These are phyloP conservation scores for Drosophila repletoides DNA, from an alignment of 1,140 invertebrate genomes.

Conservation along the genomic window DNA sequence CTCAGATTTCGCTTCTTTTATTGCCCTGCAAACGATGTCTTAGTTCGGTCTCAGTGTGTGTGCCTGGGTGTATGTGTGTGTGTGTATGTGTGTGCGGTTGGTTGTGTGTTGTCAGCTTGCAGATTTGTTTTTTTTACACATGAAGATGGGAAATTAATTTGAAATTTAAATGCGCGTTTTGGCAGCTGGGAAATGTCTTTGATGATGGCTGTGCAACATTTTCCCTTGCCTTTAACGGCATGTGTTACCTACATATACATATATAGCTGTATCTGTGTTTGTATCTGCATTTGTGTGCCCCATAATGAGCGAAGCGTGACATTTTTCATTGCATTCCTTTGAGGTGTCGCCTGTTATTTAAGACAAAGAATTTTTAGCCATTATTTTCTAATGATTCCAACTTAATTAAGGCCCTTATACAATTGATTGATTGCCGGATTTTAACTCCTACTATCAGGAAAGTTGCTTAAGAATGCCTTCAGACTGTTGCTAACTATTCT, in stretches of 20 bases:
- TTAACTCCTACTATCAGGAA: too few species aligned
- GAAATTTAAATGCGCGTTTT: slow-evolving; percentile 76
- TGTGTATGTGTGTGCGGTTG: too few species aligned
- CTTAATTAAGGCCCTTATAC: too few species aligned
- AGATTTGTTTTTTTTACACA: slow-evolving; percentile 59
- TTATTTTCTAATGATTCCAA: too few species aligned
- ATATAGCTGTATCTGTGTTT: slow-evolving; percentile 26
- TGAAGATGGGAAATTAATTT: slow-evolving; percentile 76
- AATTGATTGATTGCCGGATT: too few species aligned
- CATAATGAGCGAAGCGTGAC: slow-evolving; percentile 53
- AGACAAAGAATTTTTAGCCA: not conserved
- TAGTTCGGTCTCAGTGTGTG: not conserved
- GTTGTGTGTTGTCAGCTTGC: slow-evolving; percentile 70
- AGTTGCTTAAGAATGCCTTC: too few species aligned
- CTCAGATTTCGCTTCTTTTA: slow-evolving; percentile 31
- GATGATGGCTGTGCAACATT: slow-evolving; percentile 41
- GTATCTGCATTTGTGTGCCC: slow-evolving; percentile 4
- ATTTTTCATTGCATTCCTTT: slow-evolving; percentile 21
- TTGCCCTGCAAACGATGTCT: slow-evolving; percentile 37
- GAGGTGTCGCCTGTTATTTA: slow-evolving; percentile 1
- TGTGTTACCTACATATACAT: slow-evolving; percentile 20
- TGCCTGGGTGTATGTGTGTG: slow-evolving; percentile 3
- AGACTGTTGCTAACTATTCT: too few species aligned
- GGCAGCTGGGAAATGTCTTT: slow-evolving; percentile 60
- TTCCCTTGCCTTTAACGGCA: slow-evolving; percentile 30